Evolutionary conservation across 2,113 vertebrate species (phyloP).

Genomic region (Lynx canadensis): DNA sequence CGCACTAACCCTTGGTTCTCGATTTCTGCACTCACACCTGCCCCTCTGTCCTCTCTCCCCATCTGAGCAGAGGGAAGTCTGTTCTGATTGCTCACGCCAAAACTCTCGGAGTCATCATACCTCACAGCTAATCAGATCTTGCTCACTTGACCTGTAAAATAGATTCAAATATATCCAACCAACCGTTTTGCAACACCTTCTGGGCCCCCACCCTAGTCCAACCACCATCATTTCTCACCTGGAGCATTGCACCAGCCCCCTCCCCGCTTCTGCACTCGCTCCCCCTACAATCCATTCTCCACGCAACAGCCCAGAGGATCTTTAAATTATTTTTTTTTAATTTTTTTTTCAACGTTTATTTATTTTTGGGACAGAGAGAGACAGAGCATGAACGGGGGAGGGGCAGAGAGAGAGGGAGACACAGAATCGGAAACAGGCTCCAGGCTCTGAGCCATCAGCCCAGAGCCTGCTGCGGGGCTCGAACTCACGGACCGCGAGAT

Average conservation of each 20-base stretch:
- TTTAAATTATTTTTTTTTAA: background rate
- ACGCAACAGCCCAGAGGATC: background rate
- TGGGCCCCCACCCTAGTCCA: background rate
- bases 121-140: background rate
- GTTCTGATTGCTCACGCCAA: background rate
- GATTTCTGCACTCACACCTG: background rate
- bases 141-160: background rate
- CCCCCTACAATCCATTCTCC: background rate
- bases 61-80: background rate
- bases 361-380: too few relatives aligned
- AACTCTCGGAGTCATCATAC: background rate
- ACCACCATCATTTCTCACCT: background rate
- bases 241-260: background rate
- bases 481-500: too few relatives aligned
- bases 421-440: too few relatives aligned
- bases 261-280: background rate
- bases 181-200: background rate
- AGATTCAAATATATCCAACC: background rate
- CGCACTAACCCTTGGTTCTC: background rate
- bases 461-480: too few relatives aligned
- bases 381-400: too few relatives aligned
- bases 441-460: too few relatives aligned
- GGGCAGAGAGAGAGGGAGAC: too few relatives aligned
- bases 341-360: too few relatives aligned
- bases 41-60: background rate